Base-by-base conservation (phyloP, 2,888 invertebrate species). In the Tineola bisselliella region DNA sequence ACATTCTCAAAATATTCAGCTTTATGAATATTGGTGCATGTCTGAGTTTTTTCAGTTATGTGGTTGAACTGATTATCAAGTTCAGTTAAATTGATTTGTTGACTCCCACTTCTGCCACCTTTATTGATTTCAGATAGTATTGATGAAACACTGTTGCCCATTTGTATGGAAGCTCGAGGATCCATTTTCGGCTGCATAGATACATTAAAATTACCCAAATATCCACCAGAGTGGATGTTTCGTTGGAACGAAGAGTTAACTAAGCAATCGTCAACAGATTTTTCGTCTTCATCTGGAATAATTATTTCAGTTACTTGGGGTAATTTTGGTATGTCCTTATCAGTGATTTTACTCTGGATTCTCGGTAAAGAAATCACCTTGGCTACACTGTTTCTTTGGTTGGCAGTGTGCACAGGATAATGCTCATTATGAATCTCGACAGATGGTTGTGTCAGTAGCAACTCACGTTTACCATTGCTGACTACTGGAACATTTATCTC, bases 281-380 rank as follows among this genome's bases (percentile, higher is more conserved):
- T 86, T 11, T 89, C 88, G 62, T 87, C 88, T 72, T 90, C 90
- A 62, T 90, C 92, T 0, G 92, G 91, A 63, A 91, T 91, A 63
- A 92, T 90, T 61, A 92, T 92, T 73, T 92, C 92, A 48, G 91
- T 91, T 64, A 92, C 92, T 77, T 91, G 92, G 44, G 92, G 92
- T 70, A 92, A 87, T 81, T 91, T 92, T 63, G 92, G 92, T 75
- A 92, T 91, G 70, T 92, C 91, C 66, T 84, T 88, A 70, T 79
- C 89, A 74, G 75, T 81, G 68, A 82, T 88, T 70, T 81, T 81
- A 67, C 77, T 81, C 66, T 86, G 81, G 65, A 87, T 84, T 67
- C 87, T 73, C 57, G 83, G 77, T 66, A 86, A 69, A 59, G 84
- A 80, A 61, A 84, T 79, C 44, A 87, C 83, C 70, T 86, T 83